Conservation (phyloP, 2,797 vertebrate species). For the Eidolon dupreanum region DNA sequence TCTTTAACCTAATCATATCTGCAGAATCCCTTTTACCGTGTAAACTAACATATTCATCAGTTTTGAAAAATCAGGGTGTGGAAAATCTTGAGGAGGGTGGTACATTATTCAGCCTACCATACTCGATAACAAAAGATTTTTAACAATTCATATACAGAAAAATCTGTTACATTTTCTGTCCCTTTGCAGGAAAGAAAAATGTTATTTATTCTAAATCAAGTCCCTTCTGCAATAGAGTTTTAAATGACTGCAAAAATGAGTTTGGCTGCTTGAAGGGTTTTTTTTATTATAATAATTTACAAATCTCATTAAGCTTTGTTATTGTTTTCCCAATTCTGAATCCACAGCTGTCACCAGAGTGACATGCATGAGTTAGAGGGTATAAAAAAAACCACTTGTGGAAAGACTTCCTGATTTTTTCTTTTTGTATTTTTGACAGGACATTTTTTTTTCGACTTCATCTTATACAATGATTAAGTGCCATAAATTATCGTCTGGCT, state of each 20-base stretch:
- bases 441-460: conserved; percentile 23
- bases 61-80: not conserved
- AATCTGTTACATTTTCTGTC: conserved; percentile 48
- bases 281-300: conserved; percentile 73
- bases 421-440: conserved; percentile 34
- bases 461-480: conserved; percentile 39
- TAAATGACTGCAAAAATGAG: conserved; percentile 75
- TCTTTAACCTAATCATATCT: not conserved
- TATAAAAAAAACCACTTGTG: conserved; percentile 45
- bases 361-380: conserved; percentile 25
- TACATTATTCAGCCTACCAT: not conserved
- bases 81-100: not conserved
- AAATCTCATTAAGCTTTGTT: conserved; percentile 78
- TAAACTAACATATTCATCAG: not conserved
- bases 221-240: conserved; percentile 55
- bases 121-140: conserved; percentile 42
- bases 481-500: conserved; percentile 20
- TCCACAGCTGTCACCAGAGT: conserved; percentile 58
- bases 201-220: conserved; percentile 75
- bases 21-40: not conserved
- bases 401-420: not conserved
- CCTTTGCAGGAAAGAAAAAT: conserved; percentile 60
- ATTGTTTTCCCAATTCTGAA: conserved; percentile 73
- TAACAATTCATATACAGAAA: conserved; percentile 27
- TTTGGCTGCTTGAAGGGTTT: conserved; percentile 52